Evolutionary conservation across 2,797 vertebrate genomes (phyloP).

Genomic region (Argyrosomus regius): DNA sequence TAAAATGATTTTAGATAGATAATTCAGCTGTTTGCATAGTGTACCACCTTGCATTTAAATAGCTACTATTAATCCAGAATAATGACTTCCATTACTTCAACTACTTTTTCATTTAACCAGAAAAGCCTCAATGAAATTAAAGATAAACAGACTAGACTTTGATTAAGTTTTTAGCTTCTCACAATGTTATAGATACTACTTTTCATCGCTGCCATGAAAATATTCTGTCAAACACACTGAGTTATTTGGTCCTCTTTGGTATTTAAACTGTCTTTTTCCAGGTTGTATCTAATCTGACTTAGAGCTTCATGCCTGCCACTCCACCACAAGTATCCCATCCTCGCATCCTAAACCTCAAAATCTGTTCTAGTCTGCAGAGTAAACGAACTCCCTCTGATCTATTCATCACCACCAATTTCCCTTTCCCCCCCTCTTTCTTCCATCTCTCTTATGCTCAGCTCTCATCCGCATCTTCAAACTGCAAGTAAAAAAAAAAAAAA

Average conservation of each 20-base stretch:
- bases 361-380: constrained; percentile 13
- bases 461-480: constrained; percentile 1
- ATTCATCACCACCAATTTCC: not conserved
- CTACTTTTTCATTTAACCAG: not conserved
- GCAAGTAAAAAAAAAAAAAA: constrained; percentile 15
- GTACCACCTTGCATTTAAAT: not conserved
- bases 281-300: not conserved
- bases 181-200: not conserved
- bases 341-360: constrained; percentile 26
- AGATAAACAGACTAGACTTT: not conserved
- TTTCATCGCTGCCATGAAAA: not conserved
- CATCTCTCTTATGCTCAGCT: not conserved
- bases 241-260: not conserved
- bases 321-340: constrained; percentile 19
- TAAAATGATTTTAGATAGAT: not conserved
- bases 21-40: not conserved
- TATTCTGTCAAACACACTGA: not conserved
- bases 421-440: not conserved
- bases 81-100: not conserved
- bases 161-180: not conserved
- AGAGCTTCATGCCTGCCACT: constrained; percentile 7
- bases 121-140: not conserved
- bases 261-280: not conserved
- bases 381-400: constrained; percentile 7
- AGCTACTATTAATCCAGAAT: not conserved